Conservation (phyloP, 2,113 vertebrate genomes). For the Peromyscus leucopus region DNA sequence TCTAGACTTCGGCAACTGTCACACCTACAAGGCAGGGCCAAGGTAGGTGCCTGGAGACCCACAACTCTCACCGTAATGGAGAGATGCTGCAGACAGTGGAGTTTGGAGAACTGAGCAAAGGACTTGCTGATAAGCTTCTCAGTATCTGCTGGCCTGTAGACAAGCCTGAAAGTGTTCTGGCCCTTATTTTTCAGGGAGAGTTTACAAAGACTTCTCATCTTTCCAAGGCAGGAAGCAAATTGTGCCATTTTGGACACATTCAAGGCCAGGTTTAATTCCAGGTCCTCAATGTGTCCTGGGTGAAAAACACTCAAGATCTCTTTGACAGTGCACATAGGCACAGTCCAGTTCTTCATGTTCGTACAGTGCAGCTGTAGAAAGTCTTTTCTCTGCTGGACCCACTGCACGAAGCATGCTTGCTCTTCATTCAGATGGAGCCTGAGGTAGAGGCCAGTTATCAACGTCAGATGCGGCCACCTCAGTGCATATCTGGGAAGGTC, state of each 20-base stretch:
- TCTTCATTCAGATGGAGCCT: accelerated
- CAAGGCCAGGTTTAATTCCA: accelerated
- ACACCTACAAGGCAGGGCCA: too few relatives aligned
- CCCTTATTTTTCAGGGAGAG: background rate
- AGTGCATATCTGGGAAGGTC: too few relatives aligned
- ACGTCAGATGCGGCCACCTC: background rate
- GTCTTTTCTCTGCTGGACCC: background rate
- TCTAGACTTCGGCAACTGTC: too few relatives aligned
- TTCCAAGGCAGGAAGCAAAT: background rate
- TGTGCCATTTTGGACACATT: background rate
- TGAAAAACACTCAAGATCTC: background rate
- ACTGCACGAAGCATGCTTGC: background rate
- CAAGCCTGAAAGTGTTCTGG: accelerated
- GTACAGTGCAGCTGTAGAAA: background rate
- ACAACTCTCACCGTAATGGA: accelerated
- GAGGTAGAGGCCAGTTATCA: background rate
- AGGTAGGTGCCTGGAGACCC: too few relatives aligned
- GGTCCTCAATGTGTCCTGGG: too few relatives aligned
- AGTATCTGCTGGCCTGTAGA: too few relatives aligned
- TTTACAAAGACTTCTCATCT: background rate
- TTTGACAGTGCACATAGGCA: background rate
- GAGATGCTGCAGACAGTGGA: background rate
- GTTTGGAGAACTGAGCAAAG: background rate
- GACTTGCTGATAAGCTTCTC: background rate
- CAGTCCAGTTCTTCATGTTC: background rate